These are phyloP conservation scores for Lycophotia porphyrea DNA, from an alignment of 2,888 invertebrate genomes.

Conservation along the genomic window DNA sequence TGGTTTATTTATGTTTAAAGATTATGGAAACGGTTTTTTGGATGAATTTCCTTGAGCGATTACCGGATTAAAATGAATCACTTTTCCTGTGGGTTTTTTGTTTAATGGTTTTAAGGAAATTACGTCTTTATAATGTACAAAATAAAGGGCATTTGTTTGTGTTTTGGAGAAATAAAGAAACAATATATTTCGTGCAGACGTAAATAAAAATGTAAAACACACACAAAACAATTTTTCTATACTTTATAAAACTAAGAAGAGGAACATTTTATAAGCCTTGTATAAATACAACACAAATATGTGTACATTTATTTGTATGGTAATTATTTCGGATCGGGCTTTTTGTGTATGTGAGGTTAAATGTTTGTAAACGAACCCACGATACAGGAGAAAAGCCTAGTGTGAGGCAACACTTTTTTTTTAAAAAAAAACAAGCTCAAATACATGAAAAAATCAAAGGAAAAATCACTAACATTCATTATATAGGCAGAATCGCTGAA, in stretches of 20 bases:
- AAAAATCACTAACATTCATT: conserved; percentile 6
- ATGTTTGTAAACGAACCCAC: background rate
- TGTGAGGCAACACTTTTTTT: background rate
- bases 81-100: background rate
- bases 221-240: too few species aligned
- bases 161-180: background rate
- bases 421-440: background rate
- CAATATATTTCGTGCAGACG: background rate
- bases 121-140: background rate
- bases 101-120: background rate
- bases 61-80: conserved; percentile 14
- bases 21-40: conserved; percentile 28
- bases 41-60: conserved; percentile 20
- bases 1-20: conserved; percentile 28
- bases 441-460: background rate
- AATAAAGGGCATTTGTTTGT: background rate
- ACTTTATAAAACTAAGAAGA: too few species aligned
- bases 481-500: background rate
- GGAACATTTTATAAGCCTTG: too few species aligned
- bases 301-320: background rate
- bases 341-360: background rate
- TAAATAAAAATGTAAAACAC: too few species aligned
- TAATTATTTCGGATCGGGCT: background rate
- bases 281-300: background rate
- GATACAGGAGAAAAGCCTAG: too few species aligned